Conservation (phyloP, 2,888 invertebrate genomes). For the Tetrapedia diversipes region DNA sequence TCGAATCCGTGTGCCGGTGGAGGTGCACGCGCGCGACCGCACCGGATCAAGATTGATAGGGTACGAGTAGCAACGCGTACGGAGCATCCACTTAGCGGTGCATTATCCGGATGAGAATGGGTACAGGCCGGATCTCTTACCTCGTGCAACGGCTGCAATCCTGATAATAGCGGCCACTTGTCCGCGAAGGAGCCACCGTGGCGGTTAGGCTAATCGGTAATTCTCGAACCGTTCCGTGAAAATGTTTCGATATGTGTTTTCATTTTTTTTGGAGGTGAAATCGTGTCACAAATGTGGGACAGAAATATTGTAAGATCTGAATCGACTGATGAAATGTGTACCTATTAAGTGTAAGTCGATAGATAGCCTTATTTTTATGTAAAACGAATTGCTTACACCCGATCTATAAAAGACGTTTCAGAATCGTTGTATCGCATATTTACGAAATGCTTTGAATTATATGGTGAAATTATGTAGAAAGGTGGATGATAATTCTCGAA, state of each 20-base stretch:
- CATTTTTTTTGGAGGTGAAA: too few species aligned
- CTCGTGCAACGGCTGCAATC: conserved; percentile 74
- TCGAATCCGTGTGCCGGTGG: conserved; percentile 17
- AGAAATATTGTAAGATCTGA: too few species aligned
- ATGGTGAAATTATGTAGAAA: too few species aligned
- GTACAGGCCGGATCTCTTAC: conserved; percentile 65
- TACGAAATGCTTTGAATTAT: too few species aligned
- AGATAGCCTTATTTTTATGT: too few species aligned
- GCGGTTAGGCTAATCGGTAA: conserved; percentile 57
- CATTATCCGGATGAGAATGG: conserved; percentile 80
- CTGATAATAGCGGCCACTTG: conserved; percentile 76
- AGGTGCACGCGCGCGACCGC: conserved; percentile 20
- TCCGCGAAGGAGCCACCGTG: conserved; percentile 54
- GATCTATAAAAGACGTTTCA: too few species aligned
- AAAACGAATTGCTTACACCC: too few species aligned
- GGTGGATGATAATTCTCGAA: too few species aligned
- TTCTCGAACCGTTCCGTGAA: conserved; percentile 11
- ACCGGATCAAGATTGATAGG: conserved; percentile 79
- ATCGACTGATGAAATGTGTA: too few species aligned
- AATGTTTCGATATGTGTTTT: neutral
- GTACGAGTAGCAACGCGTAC: conserved; percentile 72
- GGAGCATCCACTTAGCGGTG: conserved; percentile 78
- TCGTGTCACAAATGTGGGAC: too few species aligned
- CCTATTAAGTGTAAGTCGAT: too few species aligned
- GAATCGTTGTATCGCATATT: too few species aligned